Evolutionary conservation across 2,113 vertebrate genomes (phyloP).

Genomic region (Melanerpes formicivorus): DNA sequence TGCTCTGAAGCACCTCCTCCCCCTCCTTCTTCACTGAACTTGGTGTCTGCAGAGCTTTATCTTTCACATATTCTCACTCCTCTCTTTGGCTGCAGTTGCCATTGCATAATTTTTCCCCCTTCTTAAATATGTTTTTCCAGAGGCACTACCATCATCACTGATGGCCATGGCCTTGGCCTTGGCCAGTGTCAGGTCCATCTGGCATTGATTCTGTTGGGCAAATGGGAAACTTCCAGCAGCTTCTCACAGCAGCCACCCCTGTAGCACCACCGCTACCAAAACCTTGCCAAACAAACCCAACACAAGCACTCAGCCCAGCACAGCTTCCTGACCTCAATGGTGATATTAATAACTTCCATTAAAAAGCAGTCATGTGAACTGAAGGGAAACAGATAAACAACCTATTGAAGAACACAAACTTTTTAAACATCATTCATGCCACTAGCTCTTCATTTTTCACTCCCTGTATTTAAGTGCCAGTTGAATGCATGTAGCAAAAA

Average conservation of each 20-base stretch:
- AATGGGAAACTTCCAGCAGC: neutral
- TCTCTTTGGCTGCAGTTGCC: neutral
- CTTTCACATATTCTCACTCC: neutral
- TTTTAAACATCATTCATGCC: neutral
- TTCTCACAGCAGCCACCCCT: neutral
- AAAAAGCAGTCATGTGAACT: neutral
- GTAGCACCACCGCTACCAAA: neutral
- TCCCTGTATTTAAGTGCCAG: neutral
- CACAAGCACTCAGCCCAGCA: neutral
- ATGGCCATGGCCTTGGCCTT: too few relatives aligned
- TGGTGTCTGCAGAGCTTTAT: neutral
- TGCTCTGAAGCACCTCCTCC: neutral
- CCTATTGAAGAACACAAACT: neutral
- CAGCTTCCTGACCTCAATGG: neutral
- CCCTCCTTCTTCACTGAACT: too few relatives aligned
- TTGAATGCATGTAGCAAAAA: slow-evolving; percentile 30
- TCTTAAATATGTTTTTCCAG: neutral
- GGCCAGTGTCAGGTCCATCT: neutral
- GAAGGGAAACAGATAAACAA: neutral
- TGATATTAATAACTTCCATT: neutral
- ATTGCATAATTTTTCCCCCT: neutral
- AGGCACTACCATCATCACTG: neutral
- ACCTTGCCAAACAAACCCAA: neutral
- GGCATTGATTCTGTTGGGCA: neutral
- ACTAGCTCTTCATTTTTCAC: slow-evolving; percentile 15